Conservation (phyloP, 1,140 invertebrate species). For the Chironomus striatipennis region DNA sequence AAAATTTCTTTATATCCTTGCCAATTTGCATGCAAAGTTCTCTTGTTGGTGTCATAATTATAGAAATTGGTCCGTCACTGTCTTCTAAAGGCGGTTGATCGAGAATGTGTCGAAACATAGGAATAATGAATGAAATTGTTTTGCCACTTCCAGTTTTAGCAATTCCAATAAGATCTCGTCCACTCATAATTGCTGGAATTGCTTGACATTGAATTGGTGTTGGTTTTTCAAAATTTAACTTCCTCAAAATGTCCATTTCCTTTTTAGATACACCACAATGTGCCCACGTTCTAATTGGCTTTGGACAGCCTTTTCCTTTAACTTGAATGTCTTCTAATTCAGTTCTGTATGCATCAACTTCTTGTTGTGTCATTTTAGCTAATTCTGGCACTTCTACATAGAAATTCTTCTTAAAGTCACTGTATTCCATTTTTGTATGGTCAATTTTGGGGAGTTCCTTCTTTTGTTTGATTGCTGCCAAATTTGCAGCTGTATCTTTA, state of each 20-base stretch:
- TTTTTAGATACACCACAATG: conserved; percentile 97
- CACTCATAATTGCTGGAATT: conserved; percentile 97
- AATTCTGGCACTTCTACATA: conserved; percentile 85
- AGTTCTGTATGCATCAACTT: conserved; percentile 75
- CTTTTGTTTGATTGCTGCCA: conserved; percentile 79
- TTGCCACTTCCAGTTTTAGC: conserved; percentile 99
- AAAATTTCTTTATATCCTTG: conserved; percentile 94
- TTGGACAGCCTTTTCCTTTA: conserved; percentile 83
- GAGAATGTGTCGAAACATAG: conserved; percentile 96
- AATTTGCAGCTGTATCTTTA: conserved; percentile 79
- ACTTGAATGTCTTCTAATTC: conserved; percentile 79
- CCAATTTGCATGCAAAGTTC: conserved; percentile 99
- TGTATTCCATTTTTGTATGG: conserved; percentile 74
- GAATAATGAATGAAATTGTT: conserved; percentile 94
- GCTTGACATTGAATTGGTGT: conserved; percentile 98
- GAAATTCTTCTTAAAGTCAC: conserved; percentile 88
- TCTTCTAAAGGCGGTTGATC: conserved; percentile 90
- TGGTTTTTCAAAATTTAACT: conserved; percentile 89
- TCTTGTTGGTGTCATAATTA: conserved; percentile 97
- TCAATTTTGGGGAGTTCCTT: conserved; percentile 87
- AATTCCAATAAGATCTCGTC: conserved; percentile 95
- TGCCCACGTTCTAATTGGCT: conserved; percentile 94
- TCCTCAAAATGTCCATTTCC: conserved; percentile 89
- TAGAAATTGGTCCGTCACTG: conserved; percentile 90
- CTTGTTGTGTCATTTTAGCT: conserved; percentile 80